Evolutionary conservation across 2,797 vertebrate species (phyloP).

Genomic region (Catostomus latipinnis): DNA sequence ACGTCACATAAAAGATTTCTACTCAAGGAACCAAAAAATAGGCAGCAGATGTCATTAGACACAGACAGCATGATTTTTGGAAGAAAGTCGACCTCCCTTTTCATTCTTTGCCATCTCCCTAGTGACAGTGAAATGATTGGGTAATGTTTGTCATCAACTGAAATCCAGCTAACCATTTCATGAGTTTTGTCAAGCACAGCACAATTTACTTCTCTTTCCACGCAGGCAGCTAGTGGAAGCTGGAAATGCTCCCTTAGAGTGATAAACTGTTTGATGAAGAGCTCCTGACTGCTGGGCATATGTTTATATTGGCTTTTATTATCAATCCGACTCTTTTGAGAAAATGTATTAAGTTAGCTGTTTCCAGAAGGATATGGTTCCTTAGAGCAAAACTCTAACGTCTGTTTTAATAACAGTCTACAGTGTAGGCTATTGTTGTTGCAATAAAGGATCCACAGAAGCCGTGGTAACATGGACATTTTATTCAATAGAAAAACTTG

Average conservation of each 20-base stretch:
- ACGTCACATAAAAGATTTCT: no score
- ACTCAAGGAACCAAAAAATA: no score
- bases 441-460: slow-evolving; percentile 13
- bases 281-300: slow-evolving; percentile 40
- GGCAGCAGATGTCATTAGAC: slow-evolving; percentile 9
- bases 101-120: slow-evolving; percentile 24
- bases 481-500: background rate
- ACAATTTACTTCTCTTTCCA: slow-evolving; percentile 56
- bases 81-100: slow-evolving; percentile 13
- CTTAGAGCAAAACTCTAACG: background rate
- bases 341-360: slow-evolving; percentile 35
- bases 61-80: background rate
- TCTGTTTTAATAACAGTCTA: slow-evolving; percentile 24
- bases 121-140: slow-evolving; percentile 54
- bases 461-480: background rate
- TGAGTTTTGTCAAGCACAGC: slow-evolving; percentile 57
- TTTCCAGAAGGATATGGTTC: slow-evolving; percentile 18
- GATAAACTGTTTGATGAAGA: slow-evolving; percentile 57
- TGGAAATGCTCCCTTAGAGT: slow-evolving; percentile 45
- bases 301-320: slow-evolving; percentile 60
- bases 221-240: slow-evolving; percentile 35
- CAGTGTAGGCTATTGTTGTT: background rate
- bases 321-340: slow-evolving; percentile 45
- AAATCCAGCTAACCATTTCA: slow-evolving; percentile 61
- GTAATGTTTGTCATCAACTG: slow-evolving; percentile 60